Percentiles rank a stretch among this genome's conserved stretches.
phyloP scores from a whole-genome alignment of 2,888 invertebrate species.

The Drosophila meridionalis region DNA sequence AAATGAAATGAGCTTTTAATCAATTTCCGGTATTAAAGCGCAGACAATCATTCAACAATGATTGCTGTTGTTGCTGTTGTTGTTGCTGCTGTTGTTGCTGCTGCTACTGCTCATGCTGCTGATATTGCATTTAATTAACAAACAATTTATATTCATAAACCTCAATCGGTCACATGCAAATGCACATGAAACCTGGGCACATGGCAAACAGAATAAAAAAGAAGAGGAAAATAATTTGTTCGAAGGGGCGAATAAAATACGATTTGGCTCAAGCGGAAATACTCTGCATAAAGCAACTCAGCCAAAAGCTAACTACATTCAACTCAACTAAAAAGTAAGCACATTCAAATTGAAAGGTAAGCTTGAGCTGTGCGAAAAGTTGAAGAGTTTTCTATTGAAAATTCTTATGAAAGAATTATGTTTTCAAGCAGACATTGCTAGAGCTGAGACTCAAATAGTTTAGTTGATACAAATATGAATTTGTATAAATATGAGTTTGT shows the following conservation, averaged over 20 bases:
- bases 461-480: not conserved
- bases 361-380: not conserved
- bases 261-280: slow-evolving; percentile 5
- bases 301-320: not conserved
- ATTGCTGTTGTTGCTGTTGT: slow-evolving; percentile 31
- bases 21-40: slow-evolving; percentile 77
- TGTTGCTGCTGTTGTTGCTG: slow-evolving; percentile 30
- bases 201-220: slow-evolving; percentile 34
- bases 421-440: too few relatives aligned
- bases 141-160: slow-evolving; percentile 81
- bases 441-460: not conserved
- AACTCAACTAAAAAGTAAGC: not conserved
- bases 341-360: not conserved
- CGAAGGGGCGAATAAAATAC: not conserved
- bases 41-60: slow-evolving; percentile 53
- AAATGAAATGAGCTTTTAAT: slow-evolving; percentile 79
- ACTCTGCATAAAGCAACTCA: slow-evolving; percentile 3
- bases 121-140: slow-evolving; percentile 79
- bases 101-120: slow-evolving; percentile 38
- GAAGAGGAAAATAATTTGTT: slow-evolving; percentile 10
- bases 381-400: too few relatives aligned
- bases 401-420: too few relatives aligned
- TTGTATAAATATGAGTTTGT: not conserved
- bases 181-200: slow-evolving; percentile 54
- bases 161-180: slow-evolving; percentile 75